Evolutionary conservation across 2,888 invertebrate genomes (phyloP), one percentile per base, ranked within the genome.

Genomic region (Barypeithes pellucidus): DNA sequence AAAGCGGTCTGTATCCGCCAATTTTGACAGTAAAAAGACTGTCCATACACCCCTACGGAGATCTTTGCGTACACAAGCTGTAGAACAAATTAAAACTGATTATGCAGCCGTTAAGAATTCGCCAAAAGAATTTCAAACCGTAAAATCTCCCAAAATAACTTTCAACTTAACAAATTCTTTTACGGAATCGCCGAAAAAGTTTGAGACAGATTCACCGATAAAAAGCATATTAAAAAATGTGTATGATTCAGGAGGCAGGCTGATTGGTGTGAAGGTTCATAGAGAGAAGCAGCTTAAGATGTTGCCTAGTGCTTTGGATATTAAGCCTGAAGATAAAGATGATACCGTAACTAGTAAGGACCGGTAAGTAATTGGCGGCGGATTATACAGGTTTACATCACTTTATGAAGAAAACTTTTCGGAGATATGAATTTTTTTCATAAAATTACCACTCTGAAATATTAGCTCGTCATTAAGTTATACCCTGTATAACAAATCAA

Each of bases 151-250:
- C 3, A 61, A 45, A 61, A 61, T 61, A 41, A 22, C 24, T 1
- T 61, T 61, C 12, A 43, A 61, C 45, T 45, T 61, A 14, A 14
- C 16, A 2, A 61, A 20, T 43, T 61, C 61, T 14, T 24, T 61
- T 11, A 61, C 43, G 14, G 43, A 24, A 24, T 14, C 41, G 9
- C 43, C 61, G n/a, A 61, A 24, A 24, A 57, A 36, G 16, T 22
- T 60, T 22, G 12, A 39, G 5, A 12, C 41, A 11, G 18, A 20
- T 12, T 22, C 41, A 11, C 61, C 41, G 2, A 24, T 61, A 24
- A 61, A 61, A 43, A 43, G 61, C 24, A 61, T 61, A 43, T 61
- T 61, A 41, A 61, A 43, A 14, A 61, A 61, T 43, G 45, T 61
- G 1, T 61, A 41, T 24, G 43, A 61, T 45, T n/a, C 61, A 8